phyloP scores from a whole-genome alignment of 1,140 invertebrate genomes.

The Archegozetes longisetosus region DNA sequence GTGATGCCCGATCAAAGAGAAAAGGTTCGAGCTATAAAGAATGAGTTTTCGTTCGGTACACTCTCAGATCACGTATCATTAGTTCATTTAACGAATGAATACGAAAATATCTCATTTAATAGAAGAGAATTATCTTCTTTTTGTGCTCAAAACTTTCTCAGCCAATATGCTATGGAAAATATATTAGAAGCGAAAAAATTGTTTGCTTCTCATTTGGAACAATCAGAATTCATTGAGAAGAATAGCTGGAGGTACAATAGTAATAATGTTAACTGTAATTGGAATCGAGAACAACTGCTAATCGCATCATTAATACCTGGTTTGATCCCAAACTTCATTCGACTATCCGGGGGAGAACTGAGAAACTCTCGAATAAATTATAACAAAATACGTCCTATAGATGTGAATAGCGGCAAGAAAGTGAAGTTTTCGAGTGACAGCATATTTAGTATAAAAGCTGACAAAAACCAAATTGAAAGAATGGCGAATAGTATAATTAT shows the following conservation, averaged over 20 bases:
- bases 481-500: not conserved
- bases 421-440: not conserved
- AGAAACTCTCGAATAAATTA: not conserved
- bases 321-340: slow-evolving; percentile 17
- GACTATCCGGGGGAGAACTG: slow-evolving; percentile 10
- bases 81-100: slow-evolving; percentile 28
- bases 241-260: slow-evolving; percentile 29
- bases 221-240: slow-evolving; percentile 17
- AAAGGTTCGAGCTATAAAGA: slow-evolving; percentile 32
- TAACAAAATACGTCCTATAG: not conserved
- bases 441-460: not conserved
- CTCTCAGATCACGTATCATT: slow-evolving; percentile 35
- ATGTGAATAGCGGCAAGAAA: not conserved
- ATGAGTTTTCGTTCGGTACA: slow-evolving; percentile 32
- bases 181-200: slow-evolving; percentile 15
- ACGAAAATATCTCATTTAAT: not conserved
- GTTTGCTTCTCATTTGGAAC: slow-evolving; percentile 15
- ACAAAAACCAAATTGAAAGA: not conserved
- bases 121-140: not conserved
- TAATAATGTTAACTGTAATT: slow-evolving; percentile 18
- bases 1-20: slow-evolving; percentile 23
- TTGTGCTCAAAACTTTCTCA: slow-evolving; percentile 3
- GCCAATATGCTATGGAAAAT: not conserved
- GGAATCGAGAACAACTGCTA: slow-evolving; percentile 28
- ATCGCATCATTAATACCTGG: slow-evolving; percentile 33